Percentiles rank a stretch among this genome's conserved stretches.
Evolutionary conservation across 2,113 vertebrate species (phyloP).

Genomic region (Cettia cetti): DNA sequence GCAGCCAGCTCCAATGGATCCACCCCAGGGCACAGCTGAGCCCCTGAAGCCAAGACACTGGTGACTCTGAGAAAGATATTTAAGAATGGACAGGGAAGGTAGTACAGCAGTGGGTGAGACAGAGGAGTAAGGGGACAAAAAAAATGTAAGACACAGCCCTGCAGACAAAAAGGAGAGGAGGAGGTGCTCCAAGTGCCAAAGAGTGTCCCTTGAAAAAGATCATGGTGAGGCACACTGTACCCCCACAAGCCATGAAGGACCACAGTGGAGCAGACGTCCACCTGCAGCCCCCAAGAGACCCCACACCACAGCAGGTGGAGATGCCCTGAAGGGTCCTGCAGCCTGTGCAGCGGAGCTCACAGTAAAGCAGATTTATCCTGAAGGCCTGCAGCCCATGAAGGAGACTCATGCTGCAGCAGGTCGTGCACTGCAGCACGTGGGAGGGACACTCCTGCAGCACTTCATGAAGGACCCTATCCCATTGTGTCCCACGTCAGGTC

Average conservation of each 20-base stretch:
- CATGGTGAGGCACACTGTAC: neutral
- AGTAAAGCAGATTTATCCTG: neutral
- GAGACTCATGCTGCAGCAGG: neutral
- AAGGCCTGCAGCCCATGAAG: neutral
- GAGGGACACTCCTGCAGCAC: neutral
- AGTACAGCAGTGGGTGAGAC: neutral
- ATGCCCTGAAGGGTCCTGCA: neutral
- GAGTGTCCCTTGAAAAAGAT: neutral
- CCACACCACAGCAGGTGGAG: neutral
- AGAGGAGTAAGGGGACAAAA: accelerated
- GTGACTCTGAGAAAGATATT: neutral
- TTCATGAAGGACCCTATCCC: neutral
- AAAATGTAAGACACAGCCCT: neutral
- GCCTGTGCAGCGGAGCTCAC: neutral
- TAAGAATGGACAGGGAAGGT: neutral
- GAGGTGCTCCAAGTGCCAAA: neutral
- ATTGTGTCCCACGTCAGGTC: neutral
- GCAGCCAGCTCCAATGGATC: neutral
- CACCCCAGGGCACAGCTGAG: neutral
- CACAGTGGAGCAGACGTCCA: neutral
- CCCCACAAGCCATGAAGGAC: neutral
- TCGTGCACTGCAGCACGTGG: neutral
- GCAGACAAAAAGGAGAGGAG: neutral
- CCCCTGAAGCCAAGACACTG: accelerated
- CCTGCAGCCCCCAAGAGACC: neutral